These are phyloP conservation scores for Lasioglossum villosulum DNA, from an alignment of 2,888 invertebrate species.

Conservation along the genomic window DNA sequence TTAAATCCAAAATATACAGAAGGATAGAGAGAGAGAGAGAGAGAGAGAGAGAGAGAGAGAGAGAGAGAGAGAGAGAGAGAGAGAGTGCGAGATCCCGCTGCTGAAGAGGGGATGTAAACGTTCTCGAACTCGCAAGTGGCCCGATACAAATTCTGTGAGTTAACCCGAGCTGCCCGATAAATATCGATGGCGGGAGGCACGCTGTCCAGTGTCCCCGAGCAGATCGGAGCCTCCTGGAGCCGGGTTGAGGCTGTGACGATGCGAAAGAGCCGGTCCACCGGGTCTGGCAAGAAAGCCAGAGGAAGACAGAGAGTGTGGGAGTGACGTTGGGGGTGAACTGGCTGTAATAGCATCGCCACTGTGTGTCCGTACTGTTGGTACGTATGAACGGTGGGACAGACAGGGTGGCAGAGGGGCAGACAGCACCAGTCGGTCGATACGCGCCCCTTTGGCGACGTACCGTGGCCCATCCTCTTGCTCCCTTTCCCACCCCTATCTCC, in stretches of 20 bases:
- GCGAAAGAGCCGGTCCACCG: conserved; percentile 43
- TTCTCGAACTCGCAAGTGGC: conserved; percentile 10
- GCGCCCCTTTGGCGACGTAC: conserved; percentile 75
- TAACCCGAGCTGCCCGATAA: conserved; percentile 4
- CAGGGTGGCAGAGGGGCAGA: conserved; percentile 65
- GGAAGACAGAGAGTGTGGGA: conserved; percentile 10
- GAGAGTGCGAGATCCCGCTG: neutral
- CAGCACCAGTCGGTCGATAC: conserved; percentile 75
- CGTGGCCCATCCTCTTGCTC: conserved; percentile 60
- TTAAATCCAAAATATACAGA: too few species aligned
- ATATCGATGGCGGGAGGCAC: conserved; percentile 7
- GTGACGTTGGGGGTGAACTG: conserved; percentile 32
- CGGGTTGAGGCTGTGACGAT: conserved; percentile 10
- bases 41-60: too few species aligned
- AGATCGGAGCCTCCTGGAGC: conserved; percentile 24
- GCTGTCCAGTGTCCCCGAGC: conserved; percentile 13
- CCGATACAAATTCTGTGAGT: conserved; percentile 16
- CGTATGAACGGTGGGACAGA: conserved; percentile 67
- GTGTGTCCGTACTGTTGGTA: conserved; percentile 68
- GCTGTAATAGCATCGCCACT: conserved; percentile 65
- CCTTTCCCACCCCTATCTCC: conserved; percentile 10
- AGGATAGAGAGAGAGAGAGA: too few species aligned
- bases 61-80: neutral
- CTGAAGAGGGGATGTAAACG: neutral
- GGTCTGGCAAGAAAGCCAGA: conserved; percentile 35